phyloP scores from a whole-genome alignment of 2,113 vertebrate species.

The Mesitornis unicolor region DNA sequence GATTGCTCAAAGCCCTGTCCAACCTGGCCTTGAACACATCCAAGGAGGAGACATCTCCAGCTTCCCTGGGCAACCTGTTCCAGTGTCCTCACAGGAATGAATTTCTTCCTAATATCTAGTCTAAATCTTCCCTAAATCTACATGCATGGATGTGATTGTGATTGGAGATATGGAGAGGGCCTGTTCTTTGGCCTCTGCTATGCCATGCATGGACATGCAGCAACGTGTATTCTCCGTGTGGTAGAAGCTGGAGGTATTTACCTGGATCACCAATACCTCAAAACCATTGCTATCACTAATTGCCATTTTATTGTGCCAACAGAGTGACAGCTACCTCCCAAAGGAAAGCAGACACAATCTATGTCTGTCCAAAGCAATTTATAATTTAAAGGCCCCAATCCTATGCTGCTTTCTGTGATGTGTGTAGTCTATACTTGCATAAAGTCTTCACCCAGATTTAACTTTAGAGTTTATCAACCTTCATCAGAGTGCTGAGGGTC shows the following conservation, averaged over 20 bases:
- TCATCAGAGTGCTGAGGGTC: background rate
- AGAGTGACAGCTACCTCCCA: background rate
- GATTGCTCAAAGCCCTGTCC: too few relatives aligned
- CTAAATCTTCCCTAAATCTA: too few relatives aligned
- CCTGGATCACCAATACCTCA: background rate
- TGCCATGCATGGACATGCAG: background rate
- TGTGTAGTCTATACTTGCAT: background rate
- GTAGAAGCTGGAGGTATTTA: background rate
- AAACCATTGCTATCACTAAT: background rate
- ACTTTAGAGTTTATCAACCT: background rate
- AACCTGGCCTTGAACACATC: too few relatives aligned
- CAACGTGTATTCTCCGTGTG: background rate
- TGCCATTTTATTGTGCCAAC: background rate
- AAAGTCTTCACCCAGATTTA: background rate
- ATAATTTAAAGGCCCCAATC: background rate
- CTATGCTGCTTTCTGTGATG: background rate
- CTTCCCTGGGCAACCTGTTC: too few relatives aligned
- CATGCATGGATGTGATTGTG: background rate
- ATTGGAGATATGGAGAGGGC: background rate
- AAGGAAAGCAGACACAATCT: background rate
- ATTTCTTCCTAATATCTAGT: too few relatives aligned
- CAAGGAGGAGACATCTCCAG: too few relatives aligned
- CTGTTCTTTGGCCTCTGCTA: background rate
- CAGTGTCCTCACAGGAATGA: too few relatives aligned
- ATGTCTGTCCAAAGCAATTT: background rate